Base-by-base conservation (phyloP, 2,888 invertebrate species). In the Amorpha juglandis region DNA sequence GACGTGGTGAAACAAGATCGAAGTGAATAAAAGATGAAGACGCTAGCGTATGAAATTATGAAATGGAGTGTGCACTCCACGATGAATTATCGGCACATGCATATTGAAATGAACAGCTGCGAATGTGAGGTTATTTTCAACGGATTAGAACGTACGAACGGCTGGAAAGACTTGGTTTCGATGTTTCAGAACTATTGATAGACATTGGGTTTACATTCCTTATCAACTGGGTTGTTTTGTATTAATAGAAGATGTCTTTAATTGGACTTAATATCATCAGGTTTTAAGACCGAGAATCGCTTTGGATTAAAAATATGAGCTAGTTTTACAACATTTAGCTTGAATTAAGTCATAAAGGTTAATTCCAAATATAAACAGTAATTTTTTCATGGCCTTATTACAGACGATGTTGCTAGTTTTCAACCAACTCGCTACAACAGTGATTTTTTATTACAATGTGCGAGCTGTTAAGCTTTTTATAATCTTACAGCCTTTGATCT, bases 81-180 rank as follows among this genome's bases (percentile, higher is more conserved):
- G 65, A 79, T 80, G 73, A 79, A 68, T 73, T 78, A 81, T 77
- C 73, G 80, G 80, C 81, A 81, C 81, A 78, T 76, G 74, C 72
- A 72, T 75, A 75, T 75, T 74, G 72, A 71, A 78, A 72, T 70
- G 67, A 75, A 71, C 82, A 83, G 78, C 78, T 83, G 84, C 69
- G 64, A 72, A 70, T 67, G 67, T 63, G 65, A 68, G 69, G 66
- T 47, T 62, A 19, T 65, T 58, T 50, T 11, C 16, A 12, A 47
- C 38, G 38, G 55, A 53, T 53, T 53, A 53, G 53, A 45, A 53
- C 21, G 33, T 53, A 53, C 14, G 52, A 35, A 19, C 19, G 11
- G 19, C 58, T 42, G 58, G 42, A 58, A 14, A 38, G 38, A 0
- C 19, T 12, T 42, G 38, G 16, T 38, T 55, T 53, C 14, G 55